Conservation (phyloP, 2,888 invertebrate species). For the Hirudinaria manillensis region DNA sequence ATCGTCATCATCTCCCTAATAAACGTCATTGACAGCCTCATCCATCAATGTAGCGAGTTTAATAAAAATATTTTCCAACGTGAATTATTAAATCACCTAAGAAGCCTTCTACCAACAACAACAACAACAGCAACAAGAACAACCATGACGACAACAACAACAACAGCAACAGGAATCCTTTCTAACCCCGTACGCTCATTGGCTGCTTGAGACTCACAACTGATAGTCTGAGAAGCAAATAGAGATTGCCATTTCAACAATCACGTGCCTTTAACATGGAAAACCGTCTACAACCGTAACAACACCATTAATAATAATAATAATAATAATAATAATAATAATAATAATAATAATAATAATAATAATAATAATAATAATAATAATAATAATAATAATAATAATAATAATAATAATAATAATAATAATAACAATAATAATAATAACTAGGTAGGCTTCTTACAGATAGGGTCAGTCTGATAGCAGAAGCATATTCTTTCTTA, state of each 20-base stretch:
- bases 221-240: too few species aligned
- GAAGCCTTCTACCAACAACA: neutral
- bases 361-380: neutral
- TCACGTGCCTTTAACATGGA: too few species aligned
- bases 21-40: conserved; percentile 9
- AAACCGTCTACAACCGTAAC: neutral
- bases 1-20: conserved; percentile 22
- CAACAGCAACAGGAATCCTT: too few species aligned
- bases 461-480: too few species aligned
- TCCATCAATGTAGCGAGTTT: neutral
- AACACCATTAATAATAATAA: neutral
- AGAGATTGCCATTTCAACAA: too few species aligned
- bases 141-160: neutral
- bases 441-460: too few species aligned
- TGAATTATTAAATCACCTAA: too few species aligned
- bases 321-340: neutral
- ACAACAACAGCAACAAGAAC: neutral
- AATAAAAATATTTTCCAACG: too few species aligned
- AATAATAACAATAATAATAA: too few species aligned
- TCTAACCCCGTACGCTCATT: too few species aligned
- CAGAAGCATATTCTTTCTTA: too few species aligned
- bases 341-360: neutral
- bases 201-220: too few species aligned
- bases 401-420: conserved; percentile 11
- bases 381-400: conserved; percentile 23